phyloP scores from a whole-genome alignment of 2,888 invertebrate species.

The Agriopis marginaria region DNA sequence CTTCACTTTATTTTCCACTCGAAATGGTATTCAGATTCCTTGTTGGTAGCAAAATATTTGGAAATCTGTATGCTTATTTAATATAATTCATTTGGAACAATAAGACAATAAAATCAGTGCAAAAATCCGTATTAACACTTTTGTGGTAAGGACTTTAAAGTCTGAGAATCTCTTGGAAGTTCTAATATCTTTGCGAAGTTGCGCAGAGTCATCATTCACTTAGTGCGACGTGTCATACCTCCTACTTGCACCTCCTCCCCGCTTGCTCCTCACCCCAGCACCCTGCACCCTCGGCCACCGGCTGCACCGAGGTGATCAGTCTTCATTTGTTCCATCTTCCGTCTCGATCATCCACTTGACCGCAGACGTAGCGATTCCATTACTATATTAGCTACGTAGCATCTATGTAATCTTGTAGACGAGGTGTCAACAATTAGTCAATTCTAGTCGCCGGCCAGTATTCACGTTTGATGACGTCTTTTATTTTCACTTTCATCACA shows the following conservation, averaged over 20 bases:
- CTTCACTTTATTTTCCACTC: no score
- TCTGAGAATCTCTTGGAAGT: conserved; percentile 9
- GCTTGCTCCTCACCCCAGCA: conserved; percentile 33
- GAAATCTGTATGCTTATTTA: no score
- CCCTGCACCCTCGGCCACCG: conserved; percentile 49
- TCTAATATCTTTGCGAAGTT: conserved; percentile 30
- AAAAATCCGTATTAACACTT: neutral
- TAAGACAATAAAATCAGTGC: neutral
- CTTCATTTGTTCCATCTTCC: conserved; percentile 76
- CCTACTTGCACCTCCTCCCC: conserved; percentile 53
- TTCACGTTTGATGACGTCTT: conserved; percentile 29
- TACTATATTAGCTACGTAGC: conserved; percentile 38
- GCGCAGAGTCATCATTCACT: conserved; percentile 76
- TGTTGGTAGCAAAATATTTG: no score
- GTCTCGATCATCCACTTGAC: conserved; percentile 68
- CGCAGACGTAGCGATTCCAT: conserved; percentile 49
- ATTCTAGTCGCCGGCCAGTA: neutral
- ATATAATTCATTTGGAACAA: no score
- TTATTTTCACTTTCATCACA: conserved; percentile 42
- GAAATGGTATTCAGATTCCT: no score
- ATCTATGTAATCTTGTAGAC: conserved; percentile 3
- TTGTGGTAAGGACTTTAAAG: neutral
- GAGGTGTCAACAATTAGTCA: conserved; percentile 7
- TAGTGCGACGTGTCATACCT: conserved; percentile 73
- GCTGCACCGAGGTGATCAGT: conserved; percentile 77